Evolutionary conservation across 2,888 invertebrate species (phyloP), one percentile per base, ranked within the genome.

Genomic region (Mesochorus sp.): DNA sequence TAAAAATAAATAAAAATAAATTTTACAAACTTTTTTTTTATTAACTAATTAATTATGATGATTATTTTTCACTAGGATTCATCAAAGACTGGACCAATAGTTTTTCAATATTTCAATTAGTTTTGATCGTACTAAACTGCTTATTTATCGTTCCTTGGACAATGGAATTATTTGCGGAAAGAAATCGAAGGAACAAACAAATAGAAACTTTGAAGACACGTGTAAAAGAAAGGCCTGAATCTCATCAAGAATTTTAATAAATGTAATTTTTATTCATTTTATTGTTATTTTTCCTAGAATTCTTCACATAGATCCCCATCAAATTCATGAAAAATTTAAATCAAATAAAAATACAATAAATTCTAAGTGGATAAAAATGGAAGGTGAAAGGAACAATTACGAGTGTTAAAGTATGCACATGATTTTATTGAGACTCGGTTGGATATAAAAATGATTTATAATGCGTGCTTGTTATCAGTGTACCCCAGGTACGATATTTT

Each of bases 81-180:
- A 90, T 94, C 28, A 92, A 94, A 82, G 93, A 94, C 85, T 90
- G 92, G 44, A 95, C 95, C 0, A 92, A 94, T 10, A 94, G 94
- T 84, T 95, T 95, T 84, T 90, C 92, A 5, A 91, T 94, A 84
- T 94, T 94, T 73, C 95, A 96, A 87, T 92, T 95, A 70, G 92
- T 94, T 1, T 92, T 96, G 86, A 94, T 95, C 79, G 91, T 93
- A 31, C 93, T 95, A 78, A 94, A 94, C 90, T 91, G 94, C 37
- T 86, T 94, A 2, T 95, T 95, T 86, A 93, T 94, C 4, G 91
- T 95, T 28, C 93, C 95, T 0, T 96, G 96, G 96, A 91, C 92
- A 34, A 89, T 94, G 53, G 95, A 95, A 87, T 92, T 92, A 14
- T 61, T 88, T 3, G 66, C 79, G 55, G 70, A 62, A 26, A 71